Evolutionary conservation across 1,140 invertebrate species (phyloP).

Genomic region (Cydia pomonella): DNA sequence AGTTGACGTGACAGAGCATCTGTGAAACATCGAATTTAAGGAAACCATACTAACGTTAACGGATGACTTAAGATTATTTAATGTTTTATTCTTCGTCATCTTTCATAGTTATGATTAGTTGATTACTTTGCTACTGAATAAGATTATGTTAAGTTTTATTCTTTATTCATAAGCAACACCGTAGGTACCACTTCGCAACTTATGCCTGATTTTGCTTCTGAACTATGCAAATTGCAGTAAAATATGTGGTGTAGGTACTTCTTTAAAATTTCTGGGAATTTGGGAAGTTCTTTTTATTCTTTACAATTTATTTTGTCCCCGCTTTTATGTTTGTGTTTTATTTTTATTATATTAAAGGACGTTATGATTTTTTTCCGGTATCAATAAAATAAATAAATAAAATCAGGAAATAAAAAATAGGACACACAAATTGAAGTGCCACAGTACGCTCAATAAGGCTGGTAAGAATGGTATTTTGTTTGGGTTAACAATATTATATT

Average conservation of each 20-base stretch:
- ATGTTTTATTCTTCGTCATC: not conserved
- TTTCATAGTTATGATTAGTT: conserved; percentile 17
- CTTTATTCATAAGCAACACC: conserved; percentile 4
- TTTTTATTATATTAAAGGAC: not conserved
- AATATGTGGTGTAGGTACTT: conserved; percentile 29
- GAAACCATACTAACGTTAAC: not conserved
- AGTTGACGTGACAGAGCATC: not conserved
- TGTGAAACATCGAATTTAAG: not conserved
- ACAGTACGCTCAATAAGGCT: no score
- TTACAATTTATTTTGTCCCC: not conserved
- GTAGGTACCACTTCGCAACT: conserved; percentile 18
- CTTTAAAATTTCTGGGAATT: conserved; percentile 3
- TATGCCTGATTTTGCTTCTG: conserved; percentile 19
- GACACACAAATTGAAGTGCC: no score
- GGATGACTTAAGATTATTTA: not conserved
- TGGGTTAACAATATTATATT: no score
- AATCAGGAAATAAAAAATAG: no score
- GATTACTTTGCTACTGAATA: conserved; percentile 10
- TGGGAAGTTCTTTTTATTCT: not conserved
- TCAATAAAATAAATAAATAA: not conserved
- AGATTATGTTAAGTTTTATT: conserved; percentile 20
- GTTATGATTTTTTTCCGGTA: not conserved
- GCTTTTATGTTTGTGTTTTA: not conserved
- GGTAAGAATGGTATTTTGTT: no score
- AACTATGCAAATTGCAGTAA: conserved; percentile 29